Base-by-base conservation (phyloP, 92 coral and sea anemone genomes). In the Paramuricea clavata region DNA sequence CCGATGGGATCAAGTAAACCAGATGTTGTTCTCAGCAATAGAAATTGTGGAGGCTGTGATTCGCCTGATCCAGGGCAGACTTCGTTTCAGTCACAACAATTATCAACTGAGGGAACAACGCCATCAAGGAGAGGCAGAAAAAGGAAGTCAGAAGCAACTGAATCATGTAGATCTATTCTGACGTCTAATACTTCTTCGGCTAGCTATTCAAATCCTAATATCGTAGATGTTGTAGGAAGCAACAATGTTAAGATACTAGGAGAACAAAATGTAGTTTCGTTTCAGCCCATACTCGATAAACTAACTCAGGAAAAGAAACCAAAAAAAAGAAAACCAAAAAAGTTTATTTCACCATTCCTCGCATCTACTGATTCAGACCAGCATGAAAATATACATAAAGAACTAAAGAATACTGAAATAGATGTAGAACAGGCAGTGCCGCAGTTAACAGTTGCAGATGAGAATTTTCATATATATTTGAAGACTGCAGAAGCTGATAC, bases 261-360 rank as follows among this genome's bases (percentile, higher is more conserved):
- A 65, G 23, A 65, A 16, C 36, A 28, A 65, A 65, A 28, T 16
- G 11, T 19, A 0, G 39, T 33, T 26, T 1, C 35, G 15, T 9
- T 5, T 56, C 64, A 56, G 6, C 64, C 64, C 4, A 39, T 39
- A 21, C 64, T 16, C 3, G 9, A 31, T 1, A 28, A 11, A 28
- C 41, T 28, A 65, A 2, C 13, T 0, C 36, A 30, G 36, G 72
- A 28, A 9, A 65, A 30, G 19, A 64, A 65, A 31, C 6, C 41
- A 2, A 27, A 39, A 31, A 65, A 65, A 33, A 27, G 72, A 28
- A 28, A 33, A 30, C 32, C 68, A 22, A 60, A 60, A 15, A 28
- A 15, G 35, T 65, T 65, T 65, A 31, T 65, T 30, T 12, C 72
- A 65, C 72, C 72, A 65, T 31, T 65, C 21, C 72, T 65, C 21